Conservation (phyloP, 2,113 vertebrate species). For the Orientallactaga bullata region DNA sequence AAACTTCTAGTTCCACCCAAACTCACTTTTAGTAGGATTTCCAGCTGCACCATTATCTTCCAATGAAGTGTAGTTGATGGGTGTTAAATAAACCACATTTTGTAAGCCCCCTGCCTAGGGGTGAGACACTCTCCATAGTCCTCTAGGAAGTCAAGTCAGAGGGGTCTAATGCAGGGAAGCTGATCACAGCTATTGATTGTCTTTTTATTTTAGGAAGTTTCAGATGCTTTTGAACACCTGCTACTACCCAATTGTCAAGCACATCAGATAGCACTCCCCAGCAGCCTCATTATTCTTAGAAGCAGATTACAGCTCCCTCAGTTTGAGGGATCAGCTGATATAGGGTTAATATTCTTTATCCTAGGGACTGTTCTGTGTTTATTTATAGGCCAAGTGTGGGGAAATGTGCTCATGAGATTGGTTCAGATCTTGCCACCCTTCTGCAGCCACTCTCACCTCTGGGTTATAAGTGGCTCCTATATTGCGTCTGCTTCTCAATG, state of each 20-base stretch:
- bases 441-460: conserved; percentile 61
- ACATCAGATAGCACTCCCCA: not conserved
- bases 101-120: not conserved
- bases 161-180: not conserved
- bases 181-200: not conserved
- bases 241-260: not conserved
- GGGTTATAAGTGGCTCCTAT: conserved; percentile 63
- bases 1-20: not conserved
- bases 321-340: not conserved
- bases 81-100: conserved; percentile 4
- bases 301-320: not conserved
- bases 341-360: not conserved
- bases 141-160: not conserved
- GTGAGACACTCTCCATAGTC: not conserved
- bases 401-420: conserved; percentile 47
- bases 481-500: conserved; percentile 56
- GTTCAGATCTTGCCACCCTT: conserved; percentile 26
- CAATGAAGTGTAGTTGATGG: not conserved
- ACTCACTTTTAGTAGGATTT: not conserved
- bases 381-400: conserved; percentile 61
- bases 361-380: conserved; percentile 1
- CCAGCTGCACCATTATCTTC: not conserved
- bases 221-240: not conserved
- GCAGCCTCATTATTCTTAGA: not conserved
- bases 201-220: not conserved